A percentile compares a stretch with the other conserved stretches of the same genome.
Evolutionary conservation across 2,113 vertebrate species (phyloP).

Genomic region (Orycteropus afer): DNA sequence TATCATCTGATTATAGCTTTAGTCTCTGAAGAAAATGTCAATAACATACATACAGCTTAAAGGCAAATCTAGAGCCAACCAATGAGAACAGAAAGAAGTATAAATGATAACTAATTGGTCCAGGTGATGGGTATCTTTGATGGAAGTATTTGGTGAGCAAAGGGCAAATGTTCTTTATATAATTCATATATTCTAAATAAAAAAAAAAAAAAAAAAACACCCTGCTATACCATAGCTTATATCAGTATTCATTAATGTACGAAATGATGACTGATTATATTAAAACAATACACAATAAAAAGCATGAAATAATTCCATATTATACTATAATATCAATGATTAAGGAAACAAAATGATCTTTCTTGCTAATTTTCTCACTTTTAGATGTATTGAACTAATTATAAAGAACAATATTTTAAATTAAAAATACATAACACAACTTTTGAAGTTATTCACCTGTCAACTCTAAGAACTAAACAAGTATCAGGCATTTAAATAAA

Average conservation of each 20-base stretch:
- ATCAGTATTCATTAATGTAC: constrained; percentile 47
- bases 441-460: constrained; percentile 30
- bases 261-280: constrained; percentile 13
- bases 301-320: constrained; percentile 8
- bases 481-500: constrained; percentile 37
- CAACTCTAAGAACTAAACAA: constrained; percentile 14
- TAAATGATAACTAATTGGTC: constrained; percentile 52
- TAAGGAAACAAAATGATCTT: constrained; percentile 48
- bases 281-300: not conserved
- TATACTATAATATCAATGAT: not conserved
- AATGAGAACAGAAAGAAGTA: constrained; percentile 60
- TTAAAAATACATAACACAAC: constrained; percentile 23
- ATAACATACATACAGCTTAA: constrained; percentile 58
- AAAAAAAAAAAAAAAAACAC: not conserved
- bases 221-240: not conserved
- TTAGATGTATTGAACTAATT: not conserved
- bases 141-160: not conserved
- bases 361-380: constrained; percentile 43
- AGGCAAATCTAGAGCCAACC: constrained; percentile 71
- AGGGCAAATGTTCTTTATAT: not conserved
- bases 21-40: constrained; percentile 75
- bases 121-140: not conserved
- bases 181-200: not conserved
- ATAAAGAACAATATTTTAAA: not conserved
- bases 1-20: constrained; percentile 72